Base-by-base conservation (phyloP, 2,797 vertebrate species). In the Tamandua tetradactyla region DNA sequence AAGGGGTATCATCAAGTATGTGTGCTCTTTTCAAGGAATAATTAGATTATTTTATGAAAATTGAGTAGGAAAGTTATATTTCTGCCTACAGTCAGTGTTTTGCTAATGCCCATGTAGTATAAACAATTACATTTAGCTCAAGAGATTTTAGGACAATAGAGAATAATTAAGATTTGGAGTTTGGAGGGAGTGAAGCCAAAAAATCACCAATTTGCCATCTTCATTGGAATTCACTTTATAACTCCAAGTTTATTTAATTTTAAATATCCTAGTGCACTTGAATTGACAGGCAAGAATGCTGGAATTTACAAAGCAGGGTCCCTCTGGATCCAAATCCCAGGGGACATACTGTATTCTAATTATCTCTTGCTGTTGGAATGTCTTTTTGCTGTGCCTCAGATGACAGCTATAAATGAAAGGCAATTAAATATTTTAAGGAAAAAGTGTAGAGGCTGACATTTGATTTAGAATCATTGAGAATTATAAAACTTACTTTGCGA, bases 381-480 rank as follows among this genome's bases (percentile, higher is more conserved):
- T 82, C 30, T 90, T 94, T 89, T 94, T 91, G 87, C 13, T 80
- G 10, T 94, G 17, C 22, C 44, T 93, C 57, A 95, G 66, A 90
- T 90, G 87, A 96, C 61, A 96, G 81, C 2, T 88, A 27, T 78
- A 92, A 96, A 76, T 93, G 66, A 95, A 91, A 96, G 78, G 94
- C n/a, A 88, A 86, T 93, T 92, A 71, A 27, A 64, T 35, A 47
- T 78, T 95, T 49, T 25, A 94, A 89, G 32, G 30, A 93, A 89
- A 87, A 91, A 37, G 27, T 81, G 91, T 69, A 74, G 76, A 95
- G 20, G 37, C 42, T 95, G 76, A 74, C 49, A 93, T 95, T 94
- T 97, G 85, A 95, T 96, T 96, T 89, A 95, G 49, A 96, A 49
- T 87, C 59, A 91, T 7, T 49, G 74, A 87, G 49, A 89, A 93